Base-by-base conservation (phyloP, 2,797 vertebrate species). In the Brotula barbata region DNA sequence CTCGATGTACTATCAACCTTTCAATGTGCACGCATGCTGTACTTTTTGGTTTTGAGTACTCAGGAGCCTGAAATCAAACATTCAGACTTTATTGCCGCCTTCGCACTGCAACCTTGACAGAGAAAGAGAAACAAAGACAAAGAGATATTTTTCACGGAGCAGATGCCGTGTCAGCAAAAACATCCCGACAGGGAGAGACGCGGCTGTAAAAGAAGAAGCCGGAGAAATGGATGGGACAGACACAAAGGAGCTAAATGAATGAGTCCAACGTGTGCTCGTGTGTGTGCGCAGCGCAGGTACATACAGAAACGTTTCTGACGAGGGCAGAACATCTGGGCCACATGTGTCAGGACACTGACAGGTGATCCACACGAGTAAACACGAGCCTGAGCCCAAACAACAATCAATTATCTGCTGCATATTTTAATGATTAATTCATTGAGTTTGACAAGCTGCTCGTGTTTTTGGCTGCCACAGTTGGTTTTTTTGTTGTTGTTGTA, bases 201-300 rank as follows among this genome's bases (percentile, higher is more conserved):
- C 23, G 15, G 31, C 37, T 12, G n/a, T 11, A 17, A 42, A 47
- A 42, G 6, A 58, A 52, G 8, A 31, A 50, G 48, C 6, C 31
- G 23, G 15, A 21, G 39, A 49, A 53, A 17, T 42, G 47, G 53
- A 64, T 25, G 22, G 34, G 51, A 51, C 41, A 66, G 54, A 45
- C 53, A 58, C 48, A 36, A 40, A 61, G 41, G 62, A 62, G 83
- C 78, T 67, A 82, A 80, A n/a, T 51, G 43, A 82, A 84, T 86
- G 78, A 86, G 80, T 80, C 68, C 72, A 85, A 82, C 80, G 86
- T 88, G 81, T 88, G 79, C 74, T 83, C 31, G 22, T 10, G 51
- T 57, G 46, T 73, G 61, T 79, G 72, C 69, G n/a, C n/a, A n/a
- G n/a, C n/a, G n/a, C n/a, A n/a, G n/a, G n/a, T n/a, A n/a, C n/a